These are phyloP conservation scores for Leptopilina myrica DNA, from an alignment of 2,888 invertebrate genomes.

Conservation along the genomic window DNA sequence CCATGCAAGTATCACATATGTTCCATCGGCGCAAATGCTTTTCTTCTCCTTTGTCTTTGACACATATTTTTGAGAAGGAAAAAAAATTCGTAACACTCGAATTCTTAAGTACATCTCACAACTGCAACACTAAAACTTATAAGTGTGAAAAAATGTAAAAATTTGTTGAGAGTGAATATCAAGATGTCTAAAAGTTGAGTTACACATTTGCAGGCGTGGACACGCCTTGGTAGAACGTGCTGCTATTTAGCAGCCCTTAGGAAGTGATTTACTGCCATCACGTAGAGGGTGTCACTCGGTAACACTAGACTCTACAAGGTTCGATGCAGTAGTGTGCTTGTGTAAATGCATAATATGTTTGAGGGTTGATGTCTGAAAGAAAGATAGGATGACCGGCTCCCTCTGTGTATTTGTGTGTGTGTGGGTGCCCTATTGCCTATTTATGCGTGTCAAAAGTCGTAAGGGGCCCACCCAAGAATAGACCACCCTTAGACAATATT, in stretches of 20 bases:
- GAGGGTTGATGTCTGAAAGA: conserved; percentile 45
- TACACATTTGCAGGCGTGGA: conserved; percentile 47
- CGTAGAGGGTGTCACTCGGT: conserved; percentile 41
- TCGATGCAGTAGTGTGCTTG: conserved; percentile 44
- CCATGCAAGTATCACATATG: neutral
- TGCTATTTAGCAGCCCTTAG: conserved; percentile 75
- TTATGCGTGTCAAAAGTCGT: conserved; percentile 52
- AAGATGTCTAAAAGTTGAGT: conserved; percentile 38
- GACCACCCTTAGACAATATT: conserved; percentile 40
- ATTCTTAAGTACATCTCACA: neutral
- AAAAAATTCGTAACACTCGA: conserved; percentile 4
- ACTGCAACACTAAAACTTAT: neutral
- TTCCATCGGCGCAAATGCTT: neutral
- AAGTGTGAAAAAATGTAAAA: conserved; percentile 23
- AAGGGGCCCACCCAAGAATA: conserved; percentile 55
- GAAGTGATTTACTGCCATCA: conserved; percentile 71
- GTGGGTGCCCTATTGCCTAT: conserved; percentile 41
- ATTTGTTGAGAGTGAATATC: conserved; percentile 19
- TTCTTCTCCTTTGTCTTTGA: too few relatives aligned
- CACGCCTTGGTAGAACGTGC: conserved; percentile 53
- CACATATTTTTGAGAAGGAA: too few relatives aligned
- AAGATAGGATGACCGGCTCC: conserved; percentile 31
- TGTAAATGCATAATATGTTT: conserved; percentile 40
- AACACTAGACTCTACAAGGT: conserved; percentile 38
- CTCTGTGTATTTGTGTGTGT: conserved; percentile 48